Percentiles rank a stretch among this genome's conserved stretches.
Conservation (phyloP, 2,113 vertebrate genomes). For the Ploceus nigricollis region DNA sequence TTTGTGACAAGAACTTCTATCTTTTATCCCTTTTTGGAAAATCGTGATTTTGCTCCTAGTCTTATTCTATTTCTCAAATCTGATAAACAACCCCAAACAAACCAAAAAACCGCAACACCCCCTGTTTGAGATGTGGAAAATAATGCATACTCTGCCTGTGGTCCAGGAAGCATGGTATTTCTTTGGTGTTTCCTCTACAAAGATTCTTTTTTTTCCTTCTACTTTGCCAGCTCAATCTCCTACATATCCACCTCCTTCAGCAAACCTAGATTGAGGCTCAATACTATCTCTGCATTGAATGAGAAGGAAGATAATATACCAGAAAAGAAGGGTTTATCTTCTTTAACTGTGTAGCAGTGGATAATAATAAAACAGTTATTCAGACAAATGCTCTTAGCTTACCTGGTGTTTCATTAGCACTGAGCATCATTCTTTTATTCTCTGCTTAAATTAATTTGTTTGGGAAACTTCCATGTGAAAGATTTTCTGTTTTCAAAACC, state of each 20-base stretch:
- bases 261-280: background rate
- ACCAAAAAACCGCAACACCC: rapidly evolving
- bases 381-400: background rate
- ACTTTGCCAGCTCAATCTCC: background rate
- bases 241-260: background rate
- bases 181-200: background rate
- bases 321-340: background rate
- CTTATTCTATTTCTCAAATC: background rate
- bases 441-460: background rate
- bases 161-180: background rate
- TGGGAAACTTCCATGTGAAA: background rate
- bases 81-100: background rate
- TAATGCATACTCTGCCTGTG: background rate
- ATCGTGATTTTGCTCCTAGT: background rate
- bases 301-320: background rate
- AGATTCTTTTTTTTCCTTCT: background rate
- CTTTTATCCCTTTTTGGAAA: background rate
- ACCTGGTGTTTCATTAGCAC: background rate
- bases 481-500: background rate
- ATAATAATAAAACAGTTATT: background rate
- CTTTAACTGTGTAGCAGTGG: background rate
- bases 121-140: background rate
- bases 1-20: background rate
- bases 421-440: background rate
- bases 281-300: background rate